Evolutionary conservation across 2,888 invertebrate genomes (phyloP).

Genomic region (Fragum whitleyi): DNA sequence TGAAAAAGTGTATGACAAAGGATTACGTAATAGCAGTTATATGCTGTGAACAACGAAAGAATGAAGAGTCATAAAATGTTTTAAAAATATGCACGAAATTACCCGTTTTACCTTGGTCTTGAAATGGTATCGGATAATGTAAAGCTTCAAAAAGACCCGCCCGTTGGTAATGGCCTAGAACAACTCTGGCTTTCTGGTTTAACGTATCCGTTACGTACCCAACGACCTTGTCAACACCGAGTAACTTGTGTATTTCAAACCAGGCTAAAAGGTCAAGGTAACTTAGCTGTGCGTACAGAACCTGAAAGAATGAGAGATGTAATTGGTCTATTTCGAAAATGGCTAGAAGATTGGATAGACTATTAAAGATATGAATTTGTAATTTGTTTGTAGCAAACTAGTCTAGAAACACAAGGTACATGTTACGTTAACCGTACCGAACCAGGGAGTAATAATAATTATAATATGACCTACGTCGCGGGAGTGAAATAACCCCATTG

Average conservation of each 20-base stretch:
- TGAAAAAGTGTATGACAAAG: too few species aligned
- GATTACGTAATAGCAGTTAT: too few species aligned
- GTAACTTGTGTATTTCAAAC: neutral
- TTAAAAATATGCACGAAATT: too few species aligned
- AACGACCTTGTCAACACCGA: neutral
- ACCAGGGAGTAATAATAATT: too few species aligned
- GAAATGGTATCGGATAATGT: neutral
- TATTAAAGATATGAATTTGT: neutral
- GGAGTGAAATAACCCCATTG: too few species aligned
- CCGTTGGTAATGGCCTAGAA: slow-evolving; percentile 8
- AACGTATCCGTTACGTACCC: neutral
- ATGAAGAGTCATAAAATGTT: too few species aligned
- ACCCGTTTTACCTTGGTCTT: neutral
- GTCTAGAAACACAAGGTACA: neutral
- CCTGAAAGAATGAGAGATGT: neutral
- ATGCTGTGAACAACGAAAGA: too few species aligned
- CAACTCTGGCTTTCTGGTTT: neutral
- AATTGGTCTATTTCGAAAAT: too few species aligned
- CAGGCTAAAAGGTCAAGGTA: neutral
- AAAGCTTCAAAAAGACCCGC: neutral
- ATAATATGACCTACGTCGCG: too few species aligned
- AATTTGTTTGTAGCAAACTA: neutral
- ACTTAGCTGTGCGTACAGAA: neutral
- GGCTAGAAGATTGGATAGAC: too few species aligned
- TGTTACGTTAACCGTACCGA: neutral